These are phyloP conservation scores for Hypothenemus hampei DNA, from an alignment of 1,140 invertebrate genomes.

Conservation along the genomic window DNA sequence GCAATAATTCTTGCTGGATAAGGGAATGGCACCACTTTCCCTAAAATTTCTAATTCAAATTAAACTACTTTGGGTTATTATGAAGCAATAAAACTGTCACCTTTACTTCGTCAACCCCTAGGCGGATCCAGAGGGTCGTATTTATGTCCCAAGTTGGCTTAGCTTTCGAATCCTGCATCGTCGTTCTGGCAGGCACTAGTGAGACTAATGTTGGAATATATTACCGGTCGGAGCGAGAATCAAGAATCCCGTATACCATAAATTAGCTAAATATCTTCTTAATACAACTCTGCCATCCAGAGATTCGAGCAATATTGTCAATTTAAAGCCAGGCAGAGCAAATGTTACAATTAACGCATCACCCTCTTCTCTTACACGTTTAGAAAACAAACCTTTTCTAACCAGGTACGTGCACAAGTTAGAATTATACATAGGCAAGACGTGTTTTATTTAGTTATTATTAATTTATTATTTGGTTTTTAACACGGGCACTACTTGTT, in stretches of 20 bases:
- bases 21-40: constrained; percentile 38
- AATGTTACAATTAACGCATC: constrained; percentile 26
- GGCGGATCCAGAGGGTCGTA: constrained; percentile 28
- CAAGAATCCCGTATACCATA: constrained; percentile 39
- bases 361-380: too few relatives aligned
- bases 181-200: constrained; percentile 44
- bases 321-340: constrained; percentile 30
- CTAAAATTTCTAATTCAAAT: constrained; percentile 21
- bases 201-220: constrained; percentile 45
- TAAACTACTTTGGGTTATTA: constrained; percentile 27
- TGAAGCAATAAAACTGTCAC: constrained; percentile 29
- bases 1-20: too few relatives aligned
- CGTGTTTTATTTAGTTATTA: too few relatives aligned
- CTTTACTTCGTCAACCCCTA: constrained; percentile 25
- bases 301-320: constrained; percentile 40
- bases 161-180: constrained; percentile 35
- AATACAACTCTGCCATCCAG: constrained; percentile 43
- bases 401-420: too few relatives aligned
- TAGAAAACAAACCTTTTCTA: too few relatives aligned
- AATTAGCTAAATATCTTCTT: constrained; percentile 45
- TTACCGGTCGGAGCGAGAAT: constrained; percentile 37
- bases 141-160: constrained; percentile 29
- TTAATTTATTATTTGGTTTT: too few relatives aligned
- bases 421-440: too few relatives aligned
- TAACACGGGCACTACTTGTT: too few relatives aligned